Evolutionary conservation across 2,797 vertebrate genomes (phyloP).

Genomic region (Catostomus latipinnis): DNA sequence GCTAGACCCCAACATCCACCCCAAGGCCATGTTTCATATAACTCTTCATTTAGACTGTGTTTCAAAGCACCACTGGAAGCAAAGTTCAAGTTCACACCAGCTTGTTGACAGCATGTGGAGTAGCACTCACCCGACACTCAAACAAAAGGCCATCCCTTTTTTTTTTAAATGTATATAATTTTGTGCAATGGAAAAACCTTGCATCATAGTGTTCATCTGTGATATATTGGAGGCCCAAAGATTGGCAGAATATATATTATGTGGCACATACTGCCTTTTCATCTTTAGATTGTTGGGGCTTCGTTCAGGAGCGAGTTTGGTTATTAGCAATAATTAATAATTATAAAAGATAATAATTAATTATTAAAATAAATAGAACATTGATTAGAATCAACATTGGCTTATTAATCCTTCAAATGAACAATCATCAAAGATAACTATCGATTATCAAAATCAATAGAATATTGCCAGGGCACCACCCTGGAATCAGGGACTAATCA

Average conservation of each 20-base stretch:
- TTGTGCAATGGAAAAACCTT: slow-evolving; percentile 2
- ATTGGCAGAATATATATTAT: neutral
- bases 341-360: too few species aligned
- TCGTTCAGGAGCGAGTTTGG: too few species aligned
- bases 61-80: slow-evolving; percentile 60
- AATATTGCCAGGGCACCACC: too few species aligned
- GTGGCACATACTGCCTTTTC: slow-evolving; percentile 24
- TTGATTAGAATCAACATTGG: too few species aligned
- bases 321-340: too few species aligned
- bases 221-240: neutral
- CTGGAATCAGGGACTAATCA: too few species aligned
- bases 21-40: slow-evolving; percentile 69
- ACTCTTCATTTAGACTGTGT: slow-evolving; percentile 71
- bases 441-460: too few species aligned
- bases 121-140: slow-evolving; percentile 37
- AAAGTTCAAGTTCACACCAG: slow-evolving; percentile 68
- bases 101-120: slow-evolving; percentile 38
- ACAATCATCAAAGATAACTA: too few species aligned
- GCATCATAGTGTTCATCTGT: neutral
- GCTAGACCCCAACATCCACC: slow-evolving; percentile 54
- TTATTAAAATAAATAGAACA: too few species aligned
- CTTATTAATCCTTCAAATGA: too few species aligned
- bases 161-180: slow-evolving; percentile 28
- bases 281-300: slow-evolving; percentile 29
- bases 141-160: slow-evolving; percentile 25